These are phyloP conservation scores for Ageneiosus marmoratus DNA, from an alignment of 2,113 vertebrate species.

Conservation along the genomic window DNA sequence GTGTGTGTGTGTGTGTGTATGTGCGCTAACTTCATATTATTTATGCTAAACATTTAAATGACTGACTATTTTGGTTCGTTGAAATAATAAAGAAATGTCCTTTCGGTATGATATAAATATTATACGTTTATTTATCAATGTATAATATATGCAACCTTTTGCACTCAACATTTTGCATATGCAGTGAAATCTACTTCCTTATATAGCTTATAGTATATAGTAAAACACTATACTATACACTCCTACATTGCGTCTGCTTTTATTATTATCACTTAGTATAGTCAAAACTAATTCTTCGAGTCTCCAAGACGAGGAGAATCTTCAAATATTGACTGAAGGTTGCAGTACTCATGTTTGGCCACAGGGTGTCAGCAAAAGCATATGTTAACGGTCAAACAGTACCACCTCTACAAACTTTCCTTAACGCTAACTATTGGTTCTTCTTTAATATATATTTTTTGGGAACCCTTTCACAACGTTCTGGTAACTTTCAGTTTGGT, in stretches of 20 bases:
- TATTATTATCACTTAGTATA: neutral
- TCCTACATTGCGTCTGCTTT: too few species aligned
- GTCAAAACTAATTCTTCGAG: neutral
- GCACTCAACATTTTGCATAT: neutral
- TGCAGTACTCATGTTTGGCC: constrained; percentile 3
- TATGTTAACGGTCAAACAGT: neutral
- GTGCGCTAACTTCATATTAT: too few species aligned
- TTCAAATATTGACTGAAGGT: neutral
- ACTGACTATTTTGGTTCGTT: too few species aligned
- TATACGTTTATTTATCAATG: too few species aligned
- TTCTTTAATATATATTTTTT: neutral
- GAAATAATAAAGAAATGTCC: neutral
- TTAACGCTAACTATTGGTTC: neutral
- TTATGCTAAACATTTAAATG: too few species aligned
- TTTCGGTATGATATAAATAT: neutral
- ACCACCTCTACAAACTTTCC: neutral
- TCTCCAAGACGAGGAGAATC: neutral
- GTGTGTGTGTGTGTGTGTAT: too few species aligned
- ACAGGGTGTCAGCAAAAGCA: constrained; percentile 35
- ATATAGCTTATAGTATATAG: too few species aligned
- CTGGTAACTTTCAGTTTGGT: neutral
- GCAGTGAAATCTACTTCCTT: neutral
- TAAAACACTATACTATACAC: neutral
- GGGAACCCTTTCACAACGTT: neutral
- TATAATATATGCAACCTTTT: neutral